These are phyloP conservation scores for Lampris megalopsis DNA, from an alignment of 2,113 vertebrate species.

Conservation along the genomic window DNA sequence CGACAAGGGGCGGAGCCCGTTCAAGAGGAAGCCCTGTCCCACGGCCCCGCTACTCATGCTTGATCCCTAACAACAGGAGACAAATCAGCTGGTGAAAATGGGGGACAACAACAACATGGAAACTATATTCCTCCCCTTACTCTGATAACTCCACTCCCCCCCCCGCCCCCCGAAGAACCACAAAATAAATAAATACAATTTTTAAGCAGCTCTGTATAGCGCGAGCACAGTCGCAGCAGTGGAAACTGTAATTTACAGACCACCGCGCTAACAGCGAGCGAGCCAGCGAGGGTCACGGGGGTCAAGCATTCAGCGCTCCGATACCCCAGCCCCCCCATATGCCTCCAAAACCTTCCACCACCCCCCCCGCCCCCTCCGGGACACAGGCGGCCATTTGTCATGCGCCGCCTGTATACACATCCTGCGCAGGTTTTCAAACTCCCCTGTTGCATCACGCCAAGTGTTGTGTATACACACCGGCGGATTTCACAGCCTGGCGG, in stretches of 20 bases:
- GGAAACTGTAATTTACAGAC: slow-evolving; percentile 14
- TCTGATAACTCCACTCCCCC: not conserved
- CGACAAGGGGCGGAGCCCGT: too few species aligned
- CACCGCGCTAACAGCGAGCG: not conserved
- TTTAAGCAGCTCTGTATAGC: not conserved
- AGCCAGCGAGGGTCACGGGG: slow-evolving; percentile 22
- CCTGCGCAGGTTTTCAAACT: slow-evolving; percentile 62
- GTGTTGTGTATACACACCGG: slow-evolving; percentile 69
- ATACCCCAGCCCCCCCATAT: slow-evolving; percentile 1
- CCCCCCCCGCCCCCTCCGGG: slow-evolving; percentile 20
- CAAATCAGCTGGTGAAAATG: not conserved
- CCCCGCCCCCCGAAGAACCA: not conserved
- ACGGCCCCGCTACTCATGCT: not conserved
- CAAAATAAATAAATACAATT: not conserved
- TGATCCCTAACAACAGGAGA: slow-evolving; percentile 18
- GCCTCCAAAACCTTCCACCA: too few species aligned
- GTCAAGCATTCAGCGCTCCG: slow-evolving; percentile 46
- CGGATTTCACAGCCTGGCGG: slow-evolving; percentile 53
- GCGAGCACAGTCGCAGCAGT: slow-evolving; percentile 22
- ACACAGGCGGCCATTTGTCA: slow-evolving; percentile 68
- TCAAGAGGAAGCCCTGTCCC: too few species aligned
- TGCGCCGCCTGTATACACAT: slow-evolving; percentile 69
- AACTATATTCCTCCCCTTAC: not conserved
- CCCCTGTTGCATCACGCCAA: slow-evolving; percentile 50
- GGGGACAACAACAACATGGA: slow-evolving; percentile 1